Conservation (phyloP, 2,888 invertebrate species). For the Lissonota sp. region DNA sequence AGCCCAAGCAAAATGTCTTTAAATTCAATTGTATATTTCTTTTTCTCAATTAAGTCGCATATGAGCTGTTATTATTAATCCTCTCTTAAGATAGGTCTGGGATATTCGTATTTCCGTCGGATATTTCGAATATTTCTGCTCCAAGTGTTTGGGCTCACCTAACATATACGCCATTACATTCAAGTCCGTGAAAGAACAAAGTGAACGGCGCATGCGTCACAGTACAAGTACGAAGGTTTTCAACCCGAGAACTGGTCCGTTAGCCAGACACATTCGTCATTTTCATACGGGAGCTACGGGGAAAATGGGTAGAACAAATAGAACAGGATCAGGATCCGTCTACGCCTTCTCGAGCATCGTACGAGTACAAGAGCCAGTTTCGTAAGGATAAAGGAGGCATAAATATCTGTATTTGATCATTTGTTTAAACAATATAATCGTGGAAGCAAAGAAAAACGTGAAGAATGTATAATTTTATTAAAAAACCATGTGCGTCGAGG, state of each 20-base stretch:
- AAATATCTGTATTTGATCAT: too few species aligned
- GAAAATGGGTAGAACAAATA: slow-evolving; percentile 41
- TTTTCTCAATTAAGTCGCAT: too few species aligned
- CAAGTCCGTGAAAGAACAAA: background rate
- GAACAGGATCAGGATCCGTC: slow-evolving; percentile 42
- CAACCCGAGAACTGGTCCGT: slow-evolving; percentile 12
- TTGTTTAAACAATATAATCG: too few species aligned
- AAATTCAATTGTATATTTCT: background rate
- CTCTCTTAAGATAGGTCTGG: too few species aligned
- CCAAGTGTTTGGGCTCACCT: background rate
- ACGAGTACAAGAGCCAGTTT: slow-evolving; percentile 35
- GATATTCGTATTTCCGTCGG: background rate
- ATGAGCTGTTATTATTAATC: too few species aligned
- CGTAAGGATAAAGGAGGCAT: background rate
- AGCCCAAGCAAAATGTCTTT: slow-evolving; percentile 22
- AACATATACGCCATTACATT: slow-evolving; percentile 2
- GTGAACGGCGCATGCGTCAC: slow-evolving; percentile 4
- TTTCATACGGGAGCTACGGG: slow-evolving; percentile 36
- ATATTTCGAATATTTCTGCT: background rate
- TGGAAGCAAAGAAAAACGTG: too few species aligned
- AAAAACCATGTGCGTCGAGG: too few species aligned
- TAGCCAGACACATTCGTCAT: slow-evolving; percentile 61
- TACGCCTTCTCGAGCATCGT: background rate
- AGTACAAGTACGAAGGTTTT: background rate
- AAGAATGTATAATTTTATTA: too few species aligned